These are phyloP conservation scores for Gari tellinella DNA, from an alignment of 2,888 invertebrate species.

Conservation along the genomic window DNA sequence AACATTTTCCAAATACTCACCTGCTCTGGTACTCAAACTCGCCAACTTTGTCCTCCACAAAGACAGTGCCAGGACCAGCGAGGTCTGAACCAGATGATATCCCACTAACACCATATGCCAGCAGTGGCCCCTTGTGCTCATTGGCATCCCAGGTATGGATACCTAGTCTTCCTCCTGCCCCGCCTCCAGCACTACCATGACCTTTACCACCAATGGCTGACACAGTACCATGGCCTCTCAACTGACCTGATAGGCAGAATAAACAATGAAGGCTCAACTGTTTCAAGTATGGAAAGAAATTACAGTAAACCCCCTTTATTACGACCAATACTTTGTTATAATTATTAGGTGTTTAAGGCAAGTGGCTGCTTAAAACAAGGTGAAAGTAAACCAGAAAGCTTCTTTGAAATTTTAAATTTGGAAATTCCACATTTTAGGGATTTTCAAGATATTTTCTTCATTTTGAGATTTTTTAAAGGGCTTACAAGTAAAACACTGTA, in stretches of 20 bases:
- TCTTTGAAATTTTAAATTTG: no score
- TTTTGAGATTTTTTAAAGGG: no score
- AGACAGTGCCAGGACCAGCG: conserved; percentile 65
- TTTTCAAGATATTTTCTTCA: no score
- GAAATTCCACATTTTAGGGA: no score
- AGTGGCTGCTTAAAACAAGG: no score
- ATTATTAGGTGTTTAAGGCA: no score
- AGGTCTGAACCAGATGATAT: conserved; percentile 51
- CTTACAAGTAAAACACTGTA: no score
- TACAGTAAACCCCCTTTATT: no score
- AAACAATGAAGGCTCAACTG: no score
- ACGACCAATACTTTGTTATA: no score
- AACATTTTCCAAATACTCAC: conserved; percentile 4
- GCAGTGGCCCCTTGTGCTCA: conserved; percentile 64
- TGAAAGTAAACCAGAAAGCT: no score
- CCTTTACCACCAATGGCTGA: conserved; percentile 70
- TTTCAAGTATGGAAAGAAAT: no score
- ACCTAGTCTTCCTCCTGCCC: conserved; percentile 73
- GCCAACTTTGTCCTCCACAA: conserved; percentile 45
- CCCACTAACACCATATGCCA: conserved; percentile 66
- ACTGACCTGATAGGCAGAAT: conserved; percentile 67
- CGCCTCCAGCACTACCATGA: conserved; percentile 62
- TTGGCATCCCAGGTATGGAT: conserved; percentile 64
- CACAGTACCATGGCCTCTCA: conserved; percentile 71
- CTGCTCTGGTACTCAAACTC: conserved; percentile 42